These are phyloP conservation scores for Eulithis testata DNA, from an alignment of 2,888 invertebrate genomes.

Conservation along the genomic window DNA sequence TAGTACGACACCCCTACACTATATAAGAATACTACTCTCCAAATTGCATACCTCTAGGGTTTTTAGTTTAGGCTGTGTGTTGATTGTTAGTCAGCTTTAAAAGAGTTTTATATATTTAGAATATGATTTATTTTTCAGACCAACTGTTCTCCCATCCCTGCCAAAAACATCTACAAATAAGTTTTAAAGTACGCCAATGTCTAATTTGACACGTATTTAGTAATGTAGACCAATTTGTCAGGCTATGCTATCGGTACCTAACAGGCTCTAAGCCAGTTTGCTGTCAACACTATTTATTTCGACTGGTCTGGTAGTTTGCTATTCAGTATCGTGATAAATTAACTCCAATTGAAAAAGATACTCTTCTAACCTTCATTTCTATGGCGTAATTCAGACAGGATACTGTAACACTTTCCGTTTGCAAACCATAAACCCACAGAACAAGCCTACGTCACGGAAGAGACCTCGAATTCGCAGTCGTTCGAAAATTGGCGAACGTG, in stretches of 20 bases:
- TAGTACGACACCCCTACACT: too few relatives aligned
- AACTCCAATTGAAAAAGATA: conserved; percentile 29
- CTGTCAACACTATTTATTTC: conserved; percentile 62
- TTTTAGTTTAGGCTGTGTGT: too few relatives aligned
- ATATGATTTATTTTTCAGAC: too few relatives aligned
- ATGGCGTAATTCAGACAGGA: not conserved
- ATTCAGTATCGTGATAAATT: conserved; percentile 64
- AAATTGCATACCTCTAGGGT: too few relatives aligned
- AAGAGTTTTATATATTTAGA: too few relatives aligned
- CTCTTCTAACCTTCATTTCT: conserved; percentile 6
- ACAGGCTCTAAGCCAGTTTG: conserved; percentile 58
- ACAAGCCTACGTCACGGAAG: not conserved
- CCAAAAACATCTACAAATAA: conserved; percentile 5
- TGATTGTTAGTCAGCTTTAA: too few relatives aligned
- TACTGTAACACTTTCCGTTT: not conserved
- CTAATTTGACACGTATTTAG: conserved; percentile 14
- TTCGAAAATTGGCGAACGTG: not conserved
- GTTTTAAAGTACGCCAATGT: not conserved
- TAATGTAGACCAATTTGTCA: conserved; percentile 57
- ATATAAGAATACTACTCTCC: too few relatives aligned
- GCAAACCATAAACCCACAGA: not conserved
- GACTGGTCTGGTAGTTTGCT: conserved; percentile 54
- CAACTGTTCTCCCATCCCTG: too few relatives aligned
- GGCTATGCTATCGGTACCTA: conserved; percentile 59
- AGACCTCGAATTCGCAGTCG: conserved; percentile 3